Percentiles rank a stretch among this genome's conserved stretches.
Conservation (phyloP, 2,113 vertebrate genomes). For the Zosterops borbonicus region DNA sequence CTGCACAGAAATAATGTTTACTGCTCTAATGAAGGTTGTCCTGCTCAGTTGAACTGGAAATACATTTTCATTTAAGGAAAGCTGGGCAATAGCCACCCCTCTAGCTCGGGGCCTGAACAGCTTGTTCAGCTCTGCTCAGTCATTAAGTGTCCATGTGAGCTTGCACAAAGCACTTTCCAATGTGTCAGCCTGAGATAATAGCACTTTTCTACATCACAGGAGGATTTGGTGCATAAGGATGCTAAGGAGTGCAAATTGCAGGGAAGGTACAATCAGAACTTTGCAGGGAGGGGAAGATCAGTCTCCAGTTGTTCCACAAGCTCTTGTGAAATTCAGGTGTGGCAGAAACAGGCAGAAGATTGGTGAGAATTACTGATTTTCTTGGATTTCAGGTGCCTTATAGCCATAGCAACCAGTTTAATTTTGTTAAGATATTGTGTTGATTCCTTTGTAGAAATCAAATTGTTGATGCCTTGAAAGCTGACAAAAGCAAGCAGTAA, state of each 20-base stretch:
- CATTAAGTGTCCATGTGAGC: not conserved
- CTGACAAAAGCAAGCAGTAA: not conserved
- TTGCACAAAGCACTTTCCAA: not conserved
- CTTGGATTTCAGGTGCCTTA: not conserved
- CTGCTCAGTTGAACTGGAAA: not conserved
- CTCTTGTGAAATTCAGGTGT: not conserved
- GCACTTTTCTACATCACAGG: not conserved
- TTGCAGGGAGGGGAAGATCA: not conserved
- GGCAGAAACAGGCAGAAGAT: not conserved
- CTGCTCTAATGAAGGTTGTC: not conserved
- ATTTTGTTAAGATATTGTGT: conserved; percentile 4
- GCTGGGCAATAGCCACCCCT: not conserved
- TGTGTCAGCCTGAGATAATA: not conserved
- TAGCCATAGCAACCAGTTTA: not conserved
- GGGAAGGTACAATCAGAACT: not conserved
- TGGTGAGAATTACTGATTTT: not conserved
- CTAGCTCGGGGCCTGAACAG: not conserved
- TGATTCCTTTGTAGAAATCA: conserved; percentile 42
- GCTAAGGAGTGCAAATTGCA: not conserved
- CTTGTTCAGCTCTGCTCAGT: not conserved
- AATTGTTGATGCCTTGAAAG: conserved; percentile 33
- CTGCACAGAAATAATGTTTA: not conserved
- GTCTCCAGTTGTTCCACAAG: not conserved
- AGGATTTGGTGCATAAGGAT: not conserved
- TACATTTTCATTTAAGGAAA: not conserved